Percentiles rank a stretch among this genome's conserved stretches.
Conservation (phyloP, 2,113 vertebrate species). For the Eleginops maclovinus region DNA sequence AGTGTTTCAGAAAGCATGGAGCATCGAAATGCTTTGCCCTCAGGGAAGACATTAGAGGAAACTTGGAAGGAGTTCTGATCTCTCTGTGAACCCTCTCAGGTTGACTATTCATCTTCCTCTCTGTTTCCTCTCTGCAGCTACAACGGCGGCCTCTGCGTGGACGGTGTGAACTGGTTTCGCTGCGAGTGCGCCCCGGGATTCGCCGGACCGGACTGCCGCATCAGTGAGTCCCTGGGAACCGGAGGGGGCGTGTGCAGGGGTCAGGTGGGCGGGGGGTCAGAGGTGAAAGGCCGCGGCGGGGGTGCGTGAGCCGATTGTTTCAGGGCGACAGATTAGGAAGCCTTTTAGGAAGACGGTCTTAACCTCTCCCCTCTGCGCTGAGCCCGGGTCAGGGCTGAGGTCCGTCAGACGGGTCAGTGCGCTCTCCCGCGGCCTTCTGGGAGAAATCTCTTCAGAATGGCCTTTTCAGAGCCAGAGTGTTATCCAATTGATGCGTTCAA, state of each 20-base stretch:
- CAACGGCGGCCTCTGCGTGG: constrained; percentile 93
- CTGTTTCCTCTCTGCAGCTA: constrained; percentile 84
- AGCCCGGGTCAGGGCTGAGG: constrained; percentile 60
- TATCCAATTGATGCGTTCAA: constrained; percentile 23
- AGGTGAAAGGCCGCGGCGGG: constrained; percentile 54
- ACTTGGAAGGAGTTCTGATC: no score
- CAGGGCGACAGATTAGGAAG: constrained; percentile 62
- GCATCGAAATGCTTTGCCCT: no score
- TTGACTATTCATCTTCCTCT: background rate
- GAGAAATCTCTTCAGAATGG: constrained; percentile 53
- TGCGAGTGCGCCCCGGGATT: constrained; percentile 94
- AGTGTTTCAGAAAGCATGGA: no score
- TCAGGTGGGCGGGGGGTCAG: constrained; percentile 44
- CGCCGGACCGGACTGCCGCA: constrained; percentile 96
- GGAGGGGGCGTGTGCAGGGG: constrained; percentile 26
- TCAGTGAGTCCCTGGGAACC: constrained; percentile 89
- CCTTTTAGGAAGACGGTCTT: constrained; percentile 65
- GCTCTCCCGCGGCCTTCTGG: constrained; percentile 58
- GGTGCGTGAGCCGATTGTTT: constrained; percentile 49
- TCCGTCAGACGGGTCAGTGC: constrained; percentile 49
- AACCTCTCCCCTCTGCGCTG: constrained; percentile 52
- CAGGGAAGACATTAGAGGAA: no score
- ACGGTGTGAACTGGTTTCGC: constrained; percentile 97
- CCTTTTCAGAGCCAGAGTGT: constrained; percentile 37
- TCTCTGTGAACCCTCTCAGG: no score